Conservation (phyloP, 2,888 invertebrate species). For the Chrysina gloriosa region DNA sequence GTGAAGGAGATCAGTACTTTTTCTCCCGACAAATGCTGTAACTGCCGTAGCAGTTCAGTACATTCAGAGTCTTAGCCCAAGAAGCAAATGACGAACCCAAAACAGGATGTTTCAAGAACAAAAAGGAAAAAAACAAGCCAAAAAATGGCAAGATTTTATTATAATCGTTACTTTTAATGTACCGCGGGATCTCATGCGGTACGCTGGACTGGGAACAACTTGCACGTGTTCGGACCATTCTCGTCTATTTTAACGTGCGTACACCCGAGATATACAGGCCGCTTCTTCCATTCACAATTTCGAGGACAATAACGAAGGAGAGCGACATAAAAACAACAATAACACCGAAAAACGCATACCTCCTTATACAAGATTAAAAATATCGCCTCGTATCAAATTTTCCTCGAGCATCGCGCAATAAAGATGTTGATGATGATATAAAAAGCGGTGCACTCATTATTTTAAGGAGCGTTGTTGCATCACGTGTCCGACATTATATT, state of each 20-base stretch:
- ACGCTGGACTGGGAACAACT: too few species aligned
- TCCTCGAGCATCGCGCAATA: conserved; percentile 33
- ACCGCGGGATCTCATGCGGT: too few species aligned
- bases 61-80: too few species aligned
- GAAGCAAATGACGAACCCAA: too few species aligned
- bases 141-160: too few species aligned
- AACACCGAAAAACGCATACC: conserved; percentile 17
- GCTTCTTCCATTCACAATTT: conserved; percentile 23
- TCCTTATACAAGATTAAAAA: conserved; percentile 31
- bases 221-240: conserved; percentile 8
- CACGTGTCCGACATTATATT: conserved; percentile 40
- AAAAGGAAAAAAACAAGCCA: too few species aligned
- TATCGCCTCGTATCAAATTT: conserved; percentile 26
- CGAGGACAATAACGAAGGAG: conserved; percentile 9
- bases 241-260: conserved; percentile 3
- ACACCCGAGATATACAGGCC: not conserved
- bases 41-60: too few species aligned
- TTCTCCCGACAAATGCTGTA: too few species aligned
- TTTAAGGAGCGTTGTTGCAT: conserved; percentile 40
- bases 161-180: too few species aligned
- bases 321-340: conserved; percentile 31
- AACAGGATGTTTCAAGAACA: too few species aligned
- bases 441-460: conserved; percentile 39
- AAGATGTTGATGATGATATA: conserved; percentile 40
- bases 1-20: too few species aligned